Conservation (phyloP, 2,113 vertebrate genomes). For the Chamaea fasciata region DNA sequence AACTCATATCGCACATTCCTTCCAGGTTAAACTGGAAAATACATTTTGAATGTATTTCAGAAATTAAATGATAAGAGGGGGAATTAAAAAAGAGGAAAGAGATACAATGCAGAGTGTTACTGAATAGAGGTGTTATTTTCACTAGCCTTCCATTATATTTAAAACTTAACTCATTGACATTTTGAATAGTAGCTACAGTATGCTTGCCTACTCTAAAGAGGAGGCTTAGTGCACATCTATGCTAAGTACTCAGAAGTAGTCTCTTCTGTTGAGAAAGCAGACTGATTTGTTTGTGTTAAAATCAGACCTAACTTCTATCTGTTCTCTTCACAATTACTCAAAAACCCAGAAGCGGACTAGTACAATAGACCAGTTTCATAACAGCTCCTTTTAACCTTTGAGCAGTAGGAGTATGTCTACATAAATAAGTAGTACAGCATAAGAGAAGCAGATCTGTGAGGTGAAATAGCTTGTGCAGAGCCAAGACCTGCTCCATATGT, state of each 20-base stretch:
- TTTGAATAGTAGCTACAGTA: neutral
- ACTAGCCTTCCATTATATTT: neutral
- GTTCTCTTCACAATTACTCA: neutral
- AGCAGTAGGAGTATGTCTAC: neutral
- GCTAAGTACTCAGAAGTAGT: neutral
- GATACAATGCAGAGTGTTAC: neutral
- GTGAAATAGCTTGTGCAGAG: neutral
- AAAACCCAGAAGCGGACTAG: neutral
- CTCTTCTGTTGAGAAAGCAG: neutral
- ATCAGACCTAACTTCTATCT: neutral
- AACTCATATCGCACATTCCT: neutral
- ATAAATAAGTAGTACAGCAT: fast-evolving
- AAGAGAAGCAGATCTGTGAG: neutral
- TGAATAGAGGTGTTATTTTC: neutral
- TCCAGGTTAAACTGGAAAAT: neutral
- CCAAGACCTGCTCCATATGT: neutral
- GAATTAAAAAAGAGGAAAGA: neutral
- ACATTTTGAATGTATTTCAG: neutral
- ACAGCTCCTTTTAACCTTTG: neutral
- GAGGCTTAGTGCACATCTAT: neutral
- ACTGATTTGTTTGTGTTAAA: neutral
- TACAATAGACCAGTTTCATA: neutral
- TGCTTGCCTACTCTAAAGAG: neutral
- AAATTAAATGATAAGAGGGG: neutral
- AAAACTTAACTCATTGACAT: neutral